Evolutionary conservation across 1,140 invertebrate species (phyloP), one percentile per base, ranked within the genome.

Genomic region (Nilaparvata lugens): DNA sequence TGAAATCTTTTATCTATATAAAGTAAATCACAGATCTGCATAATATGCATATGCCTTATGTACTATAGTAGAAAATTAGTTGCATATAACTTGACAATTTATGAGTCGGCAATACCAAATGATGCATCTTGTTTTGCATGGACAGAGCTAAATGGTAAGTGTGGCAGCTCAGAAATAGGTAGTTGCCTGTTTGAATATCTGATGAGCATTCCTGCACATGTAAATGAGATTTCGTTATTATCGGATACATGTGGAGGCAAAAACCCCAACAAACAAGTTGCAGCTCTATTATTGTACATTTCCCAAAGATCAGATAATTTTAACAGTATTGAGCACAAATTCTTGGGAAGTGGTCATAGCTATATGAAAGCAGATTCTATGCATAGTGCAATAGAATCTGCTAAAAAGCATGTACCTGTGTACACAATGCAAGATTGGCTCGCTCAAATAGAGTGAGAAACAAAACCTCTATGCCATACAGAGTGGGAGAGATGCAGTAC

Each of bases 341-440:
- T 65, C 66, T 59, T 76, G 11, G 70, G 71, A 63, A 65, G 63
- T 28, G 74, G 74, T 6, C 74, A 76, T 56, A 74, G 70, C 16
- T 72, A 74, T 53, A 75, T 75, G 69, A 73, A 76, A 55, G 68
- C 66, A 52, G 74, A 77, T 61, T 67, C 65, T 9, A 68, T 74
- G 6, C 73, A 76, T 61, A 40, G 38, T n/a, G 38, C 38, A 9
- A 40, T 40, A 40, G 38, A 40, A n/a, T 9, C n/a, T 9, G 38
- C 38, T 9, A 40, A 40, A n/a, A n/a, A 40, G 38, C 9, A 40
- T 40, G 38, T 40, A 40, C 9, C 38, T 40, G 38, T 40, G n/a
- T 40, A 40, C n/a, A 40, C 9, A 9, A 40, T 40, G 9, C 9
- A 40, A 9, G 38, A 40, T 40, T 40, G 38, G 38, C 9, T n/a